Percentiles rank a stretch among this genome's conserved stretches.
phyloP scores from a whole-genome alignment of 2,888 invertebrate species.

The Epirrhoe tristata region DNA sequence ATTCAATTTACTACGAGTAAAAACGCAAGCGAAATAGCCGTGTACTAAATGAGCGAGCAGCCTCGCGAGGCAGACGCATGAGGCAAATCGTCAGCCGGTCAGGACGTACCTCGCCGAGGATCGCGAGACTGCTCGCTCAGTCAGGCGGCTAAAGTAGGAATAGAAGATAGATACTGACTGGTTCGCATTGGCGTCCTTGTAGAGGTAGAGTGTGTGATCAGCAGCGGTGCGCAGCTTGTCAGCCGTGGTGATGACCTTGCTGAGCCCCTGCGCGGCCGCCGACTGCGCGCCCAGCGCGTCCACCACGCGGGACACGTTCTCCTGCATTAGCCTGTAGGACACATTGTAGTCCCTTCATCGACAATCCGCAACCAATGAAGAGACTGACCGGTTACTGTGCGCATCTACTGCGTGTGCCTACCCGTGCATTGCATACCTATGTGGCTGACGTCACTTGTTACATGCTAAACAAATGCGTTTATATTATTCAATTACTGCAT shows the following conservation, averaged over 20 bases:
- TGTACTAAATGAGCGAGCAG: no score
- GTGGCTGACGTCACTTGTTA: not conserved
- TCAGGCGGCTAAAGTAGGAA: not conserved
- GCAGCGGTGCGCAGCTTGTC: constrained; percentile 83
- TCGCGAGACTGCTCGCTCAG: no score
- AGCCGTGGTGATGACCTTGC: constrained; percentile 90
- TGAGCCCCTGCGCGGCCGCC: constrained; percentile 90
- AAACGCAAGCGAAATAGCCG: no score
- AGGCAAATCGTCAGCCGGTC: no score
- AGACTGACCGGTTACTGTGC: constrained; percentile 15
- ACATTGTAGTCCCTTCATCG: constrained; percentile 28
- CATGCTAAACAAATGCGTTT: no score
- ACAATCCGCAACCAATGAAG: constrained; percentile 19
- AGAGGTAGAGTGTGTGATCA: constrained; percentile 78
- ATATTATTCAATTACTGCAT: no score
- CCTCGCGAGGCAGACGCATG: no score
- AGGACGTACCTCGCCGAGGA: no score
- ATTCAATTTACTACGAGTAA: no score
- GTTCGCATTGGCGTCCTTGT: constrained; percentile 60
- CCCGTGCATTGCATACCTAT: not conserved
- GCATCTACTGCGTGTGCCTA: not conserved
- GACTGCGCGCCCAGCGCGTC: constrained; percentile 91
- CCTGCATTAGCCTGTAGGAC: constrained; percentile 58
- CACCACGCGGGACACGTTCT: constrained; percentile 82
- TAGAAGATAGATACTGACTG: constrained; percentile 53